A percentile compares a stretch with the other conserved stretches of the same genome.
phyloP scores from a whole-genome alignment of 30 jellyfish, hydroid and myxozoan genomes.

The Catostylus mosaicus region DNA sequence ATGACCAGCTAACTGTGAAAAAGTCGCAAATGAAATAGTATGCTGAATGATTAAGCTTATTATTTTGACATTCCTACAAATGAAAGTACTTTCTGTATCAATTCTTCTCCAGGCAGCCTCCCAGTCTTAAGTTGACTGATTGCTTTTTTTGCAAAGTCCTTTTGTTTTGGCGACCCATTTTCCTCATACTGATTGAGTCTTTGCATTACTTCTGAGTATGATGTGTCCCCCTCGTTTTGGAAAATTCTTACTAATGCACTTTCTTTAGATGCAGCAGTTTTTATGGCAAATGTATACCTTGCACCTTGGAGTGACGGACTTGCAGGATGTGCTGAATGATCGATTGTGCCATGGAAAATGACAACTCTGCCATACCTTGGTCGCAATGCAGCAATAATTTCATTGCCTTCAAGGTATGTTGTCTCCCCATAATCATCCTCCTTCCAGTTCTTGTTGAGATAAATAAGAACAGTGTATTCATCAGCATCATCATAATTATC shows the following conservation, averaged over 20 bases:
- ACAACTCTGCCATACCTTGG: slow-evolving; percentile 75
- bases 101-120: background rate
- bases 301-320: slow-evolving; percentile 67
- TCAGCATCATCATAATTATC: slow-evolving; percentile 43
- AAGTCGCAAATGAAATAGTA: too few species aligned
- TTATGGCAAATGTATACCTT: slow-evolving; percentile 69
- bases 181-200: background rate
- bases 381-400: slow-evolving; percentile 43
- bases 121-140: background rate
- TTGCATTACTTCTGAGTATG: background rate
- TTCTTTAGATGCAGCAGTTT: slow-evolving; percentile 36
- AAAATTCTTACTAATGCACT: slow-evolving; percentile 31
- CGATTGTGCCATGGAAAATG: slow-evolving; percentile 64
- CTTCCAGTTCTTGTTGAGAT: slow-evolving; percentile 44
- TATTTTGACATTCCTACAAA: background rate
- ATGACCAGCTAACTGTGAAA: too few species aligned
- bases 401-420: slow-evolving; percentile 27
- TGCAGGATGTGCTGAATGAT: slow-evolving; percentile 73
- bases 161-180: slow-evolving; percentile 14
- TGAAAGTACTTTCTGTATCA: background rate
- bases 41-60: too few species aligned
- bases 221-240: slow-evolving; percentile 1
- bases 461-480: slow-evolving; percentile 62
- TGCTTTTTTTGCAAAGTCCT: slow-evolving; percentile 17
- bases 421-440: slow-evolving; percentile 74